Conservation (phyloP, 2,888 invertebrate species). For the Temnothorax unifasciatus region DNA sequence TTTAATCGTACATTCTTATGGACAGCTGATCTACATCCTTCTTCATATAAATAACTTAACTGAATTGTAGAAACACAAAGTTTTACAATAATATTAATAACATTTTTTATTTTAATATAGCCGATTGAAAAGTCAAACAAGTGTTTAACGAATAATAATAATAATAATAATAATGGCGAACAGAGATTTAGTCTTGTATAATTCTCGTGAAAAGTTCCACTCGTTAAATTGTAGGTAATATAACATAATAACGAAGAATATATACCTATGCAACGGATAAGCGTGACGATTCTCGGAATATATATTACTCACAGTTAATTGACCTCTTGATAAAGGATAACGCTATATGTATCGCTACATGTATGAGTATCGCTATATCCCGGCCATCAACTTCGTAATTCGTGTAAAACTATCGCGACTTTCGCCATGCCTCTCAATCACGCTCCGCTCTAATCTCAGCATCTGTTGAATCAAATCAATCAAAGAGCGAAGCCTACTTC, state of each 20-base stretch:
- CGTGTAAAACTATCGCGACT: constrained; percentile 36
- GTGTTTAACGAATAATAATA: not conserved
- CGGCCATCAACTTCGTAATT: constrained; percentile 3
- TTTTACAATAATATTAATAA: constrained; percentile 7
- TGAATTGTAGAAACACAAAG: not conserved
- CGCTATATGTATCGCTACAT: no score
- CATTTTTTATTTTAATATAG: not conserved
- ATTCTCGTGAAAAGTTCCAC: not conserved
- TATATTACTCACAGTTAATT: constrained; percentile 17
- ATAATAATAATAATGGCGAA: no score
- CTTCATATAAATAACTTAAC: not conserved
- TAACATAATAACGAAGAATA: not conserved
- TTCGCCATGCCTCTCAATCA: constrained; percentile 34
- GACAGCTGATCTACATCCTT: not conserved
- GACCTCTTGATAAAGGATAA: not conserved
- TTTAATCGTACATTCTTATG: not conserved
- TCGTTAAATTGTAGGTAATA: not conserved
- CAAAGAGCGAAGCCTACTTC: constrained; percentile 11
- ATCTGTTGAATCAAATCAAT: constrained; percentile 52
- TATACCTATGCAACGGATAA: not conserved
- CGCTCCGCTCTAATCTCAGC: constrained; percentile 38
- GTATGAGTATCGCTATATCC: not conserved
- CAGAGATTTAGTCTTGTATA: not conserved
- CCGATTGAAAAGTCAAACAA: not conserved
- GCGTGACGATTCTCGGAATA: not conserved